Conservation (phyloP, 35 echinoderm and acorn worm genomes). For the Lytechinus variegatus region DNA sequence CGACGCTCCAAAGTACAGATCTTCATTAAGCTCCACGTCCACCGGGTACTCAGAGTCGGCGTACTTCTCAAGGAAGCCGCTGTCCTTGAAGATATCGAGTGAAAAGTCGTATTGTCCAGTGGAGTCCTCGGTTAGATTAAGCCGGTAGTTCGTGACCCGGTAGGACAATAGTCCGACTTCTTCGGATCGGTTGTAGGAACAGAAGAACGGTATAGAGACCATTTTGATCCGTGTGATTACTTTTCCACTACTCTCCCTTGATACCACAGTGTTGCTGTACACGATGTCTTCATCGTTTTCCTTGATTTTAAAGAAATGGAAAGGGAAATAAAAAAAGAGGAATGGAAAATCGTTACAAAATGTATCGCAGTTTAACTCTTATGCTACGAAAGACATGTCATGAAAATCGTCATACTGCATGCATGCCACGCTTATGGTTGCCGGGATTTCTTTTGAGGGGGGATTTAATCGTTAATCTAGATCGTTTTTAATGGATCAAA, state of each 20-base stretch:
- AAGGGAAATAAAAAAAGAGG: no score
- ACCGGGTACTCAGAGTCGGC: background rate
- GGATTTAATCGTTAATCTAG: no score
- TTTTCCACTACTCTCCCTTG: background rate
- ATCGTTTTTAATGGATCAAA: no score
- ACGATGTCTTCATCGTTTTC: background rate
- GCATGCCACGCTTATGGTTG: no score
- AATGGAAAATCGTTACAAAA: no score
- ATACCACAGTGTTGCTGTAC: background rate
- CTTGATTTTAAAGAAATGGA: background rate
- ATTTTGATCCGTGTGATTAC: background rate
- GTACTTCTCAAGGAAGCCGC: background rate
- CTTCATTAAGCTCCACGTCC: background rate
- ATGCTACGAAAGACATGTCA: no score
- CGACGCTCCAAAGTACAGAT: constrained; percentile 21
- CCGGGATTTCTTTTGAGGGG: no score
- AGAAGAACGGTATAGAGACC: background rate
- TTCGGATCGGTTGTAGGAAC: constrained; percentile 22
- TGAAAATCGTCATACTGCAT: no score
- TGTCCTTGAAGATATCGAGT: background rate
- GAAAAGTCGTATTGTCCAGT: background rate
- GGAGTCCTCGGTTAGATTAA: background rate
- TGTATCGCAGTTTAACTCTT: no score
- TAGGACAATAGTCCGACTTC: background rate
- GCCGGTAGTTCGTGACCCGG: background rate